Evolutionary conservation across 2,888 invertebrate genomes (phyloP), one percentile per base, ranked within the genome.

Genomic region (Merodon equestris): DNA sequence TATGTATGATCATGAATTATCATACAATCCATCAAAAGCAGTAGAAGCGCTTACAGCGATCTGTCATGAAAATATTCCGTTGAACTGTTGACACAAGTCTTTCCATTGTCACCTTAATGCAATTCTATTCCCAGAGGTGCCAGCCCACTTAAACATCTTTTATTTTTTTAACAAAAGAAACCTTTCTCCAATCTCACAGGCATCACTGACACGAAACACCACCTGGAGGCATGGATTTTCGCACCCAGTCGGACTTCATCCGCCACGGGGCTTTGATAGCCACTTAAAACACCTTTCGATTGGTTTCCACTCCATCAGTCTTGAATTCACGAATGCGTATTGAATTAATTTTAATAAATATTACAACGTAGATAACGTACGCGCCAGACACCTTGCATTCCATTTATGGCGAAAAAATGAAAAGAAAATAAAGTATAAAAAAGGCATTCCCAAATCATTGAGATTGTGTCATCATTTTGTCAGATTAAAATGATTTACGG

Each of bases 401-500:
- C n/a, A n/a, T n/a, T 18, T 5, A 15, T 14, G 57, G 50, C 63
- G 27, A 4, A 27, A 27, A 27, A 2, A 7, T 7, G 7, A 27
- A 27, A 27, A 7, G 27, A 42, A 42, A 57, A 2, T 12, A 15
- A 13, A 27, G n/a, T 18, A 17, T 7, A 34, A 57, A 58, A 45
- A 60, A 57, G n/a, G 47, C 44, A 44, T 47, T 45, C 27, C 15
- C 54, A 71, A 45, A 60, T 56, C 53, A 44, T 54, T 68, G 54
- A 54, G 79, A 70, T 79, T 60, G 79, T 79, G 79, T 79, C 79
- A 79, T 79, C 79, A 51, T 74, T 79, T 64, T 74, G 79, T 79
- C 79, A 70, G 79, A 79, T 79, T 79, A 79, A 79, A 64, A 70
- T 79, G 79, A 79, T 79, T 79, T 79, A 19, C 45, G 44, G 34